These are phyloP conservation scores for Gasteruption jaculator DNA, from an alignment of 2,888 invertebrate genomes.

Conservation along the genomic window DNA sequence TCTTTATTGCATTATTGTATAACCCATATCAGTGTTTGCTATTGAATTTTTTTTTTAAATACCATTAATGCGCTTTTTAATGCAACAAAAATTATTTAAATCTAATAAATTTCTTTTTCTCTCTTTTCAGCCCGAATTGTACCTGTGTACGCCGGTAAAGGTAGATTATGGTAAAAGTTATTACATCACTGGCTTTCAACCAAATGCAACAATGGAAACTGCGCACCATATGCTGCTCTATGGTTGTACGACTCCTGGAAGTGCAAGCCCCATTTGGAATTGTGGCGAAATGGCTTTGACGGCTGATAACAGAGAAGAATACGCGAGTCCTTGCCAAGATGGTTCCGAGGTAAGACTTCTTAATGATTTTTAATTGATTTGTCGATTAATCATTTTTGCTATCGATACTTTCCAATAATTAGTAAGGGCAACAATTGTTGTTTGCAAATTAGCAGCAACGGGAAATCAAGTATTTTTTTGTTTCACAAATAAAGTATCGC, in stretches of 20 bases:
- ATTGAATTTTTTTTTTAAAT: neutral
- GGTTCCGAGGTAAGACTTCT: slow-evolving; percentile 63
- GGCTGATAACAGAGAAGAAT: slow-evolving; percentile 29
- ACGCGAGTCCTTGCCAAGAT: slow-evolving; percentile 71
- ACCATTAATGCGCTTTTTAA: neutral
- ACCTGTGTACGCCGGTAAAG: slow-evolving; percentile 86
- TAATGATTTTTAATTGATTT: too few relatives aligned
- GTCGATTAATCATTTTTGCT: too few relatives aligned
- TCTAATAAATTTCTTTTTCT: slow-evolving; percentile 1
- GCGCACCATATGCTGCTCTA: slow-evolving; percentile 93
- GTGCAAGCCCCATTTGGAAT: slow-evolving; percentile 71
- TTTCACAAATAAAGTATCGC: too few relatives aligned
- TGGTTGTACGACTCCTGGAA: slow-evolving; percentile 80
- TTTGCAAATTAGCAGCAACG: too few relatives aligned
- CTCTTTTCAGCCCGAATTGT: slow-evolving; percentile 78
- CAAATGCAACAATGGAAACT: slow-evolving; percentile 84
- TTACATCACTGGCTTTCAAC: slow-evolving; percentile 88
- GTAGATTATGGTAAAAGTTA: slow-evolving; percentile 71
- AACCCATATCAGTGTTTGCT: too few relatives aligned
- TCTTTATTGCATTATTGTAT: too few relatives aligned
- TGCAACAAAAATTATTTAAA: neutral
- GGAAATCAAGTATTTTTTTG: too few relatives aligned
- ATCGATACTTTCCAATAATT: too few relatives aligned
- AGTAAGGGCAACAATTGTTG: too few relatives aligned
- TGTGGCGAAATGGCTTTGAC: slow-evolving; percentile 87